Evolutionary conservation across 2,797 vertebrate species (phyloP).

Genomic region (Serranus cabrilla): DNA sequence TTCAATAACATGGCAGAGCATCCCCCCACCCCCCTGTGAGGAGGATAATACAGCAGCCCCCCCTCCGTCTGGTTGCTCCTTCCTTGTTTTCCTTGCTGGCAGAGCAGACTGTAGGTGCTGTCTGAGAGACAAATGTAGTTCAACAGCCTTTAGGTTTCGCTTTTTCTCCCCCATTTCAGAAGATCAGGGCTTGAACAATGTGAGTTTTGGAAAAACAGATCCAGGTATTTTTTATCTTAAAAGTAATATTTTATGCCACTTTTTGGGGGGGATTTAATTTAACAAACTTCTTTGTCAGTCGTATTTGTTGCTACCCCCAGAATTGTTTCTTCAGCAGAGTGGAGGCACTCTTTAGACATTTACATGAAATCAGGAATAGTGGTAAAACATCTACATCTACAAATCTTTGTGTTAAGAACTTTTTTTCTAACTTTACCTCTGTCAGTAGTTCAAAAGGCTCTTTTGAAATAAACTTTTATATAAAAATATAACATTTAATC

Average conservation of each 20-base stretch:
- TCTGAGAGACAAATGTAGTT: constrained; percentile 79
- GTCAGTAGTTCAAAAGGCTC: constrained; percentile 4
- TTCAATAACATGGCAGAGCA: constrained; percentile 83
- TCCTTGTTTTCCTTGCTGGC: constrained; percentile 74
- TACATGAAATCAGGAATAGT: neutral
- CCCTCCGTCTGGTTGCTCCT: constrained; percentile 60
- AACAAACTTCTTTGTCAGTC: neutral
- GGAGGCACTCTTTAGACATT: neutral
- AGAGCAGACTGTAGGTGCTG: constrained; percentile 75
- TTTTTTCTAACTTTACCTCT: neutral
- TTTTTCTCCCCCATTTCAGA: constrained; percentile 28
- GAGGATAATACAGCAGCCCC: constrained; percentile 73
- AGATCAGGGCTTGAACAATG: constrained; percentile 15
- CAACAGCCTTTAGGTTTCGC: constrained; percentile 70
- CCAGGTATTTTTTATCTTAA: neutral
- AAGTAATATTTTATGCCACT: neutral
- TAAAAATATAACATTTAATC: no score
- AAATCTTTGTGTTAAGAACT: neutral
- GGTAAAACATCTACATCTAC: neutral
- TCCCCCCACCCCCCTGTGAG: constrained; percentile 46
- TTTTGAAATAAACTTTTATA: neutral
- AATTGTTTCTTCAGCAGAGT: neutral
- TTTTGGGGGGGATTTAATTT: neutral
- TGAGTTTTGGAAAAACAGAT: constrained; percentile 23
- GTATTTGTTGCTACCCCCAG: neutral